Base-by-base conservation (phyloP, 2,888 invertebrate genomes). In the Campoletis raptor region DNA sequence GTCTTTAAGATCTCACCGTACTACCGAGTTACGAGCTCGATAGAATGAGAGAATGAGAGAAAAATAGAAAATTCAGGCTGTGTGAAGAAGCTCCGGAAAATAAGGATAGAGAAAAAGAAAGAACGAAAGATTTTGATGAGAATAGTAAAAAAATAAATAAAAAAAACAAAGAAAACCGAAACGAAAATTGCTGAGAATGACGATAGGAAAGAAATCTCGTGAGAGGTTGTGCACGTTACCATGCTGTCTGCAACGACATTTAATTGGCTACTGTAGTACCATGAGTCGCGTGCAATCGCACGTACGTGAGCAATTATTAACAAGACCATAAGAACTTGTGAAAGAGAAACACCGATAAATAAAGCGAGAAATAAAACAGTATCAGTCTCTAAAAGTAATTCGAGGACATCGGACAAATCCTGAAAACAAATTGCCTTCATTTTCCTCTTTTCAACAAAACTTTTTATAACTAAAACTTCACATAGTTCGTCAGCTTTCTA, bases 271-370 rank as follows among this genome's bases (percentile, higher is more conserved):
- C 83, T 86, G 81, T 78, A 84, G 86, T 84, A 52, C 66, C 73
- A 67, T 54, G 81, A 76, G 85, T 88, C 86, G 86, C 69, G 83
- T 86, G 83, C 79, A 88, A 85, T 85, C 73, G 85, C 83, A 85
- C 87, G 83, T 88, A 89, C 87, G 88, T 88, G 88, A 89, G 87
- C 88, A 89, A 89, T 89, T 89, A 89, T 89, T 79, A 85, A 85
- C 85, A 81, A 87, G 85, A 76, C 81, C 30, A 45, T 42, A 78
- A 54, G 42, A 81, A 61, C 52, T 70, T 48, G 57, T 36, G 79
- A 45, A 30, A 45, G 45, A 45, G 79, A 36, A 52, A 36, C 24
- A 30, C 15, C 42, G 30, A 57, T 24, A n/a, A 79, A 42, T 24
- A n/a, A 72, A 72, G 45, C 40, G 37, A 69, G 74, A 67, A 45